Conservation (phyloP, 1,140 invertebrate species). For the Trigoniulus corallinus region DNA sequence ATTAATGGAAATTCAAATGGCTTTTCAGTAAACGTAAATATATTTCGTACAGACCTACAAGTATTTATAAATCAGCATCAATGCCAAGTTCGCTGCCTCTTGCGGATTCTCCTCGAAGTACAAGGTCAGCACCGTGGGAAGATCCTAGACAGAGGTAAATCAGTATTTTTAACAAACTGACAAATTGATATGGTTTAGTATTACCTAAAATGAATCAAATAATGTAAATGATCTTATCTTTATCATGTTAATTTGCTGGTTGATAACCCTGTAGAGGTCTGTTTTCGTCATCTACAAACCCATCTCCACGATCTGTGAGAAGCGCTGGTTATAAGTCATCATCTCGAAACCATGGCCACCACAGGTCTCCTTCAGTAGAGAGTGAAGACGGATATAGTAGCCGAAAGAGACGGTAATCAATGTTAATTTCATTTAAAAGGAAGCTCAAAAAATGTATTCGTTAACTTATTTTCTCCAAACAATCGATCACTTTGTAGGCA, state of each 20-base stretch:
- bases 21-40: background rate
- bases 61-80: slow-evolving; percentile 16
- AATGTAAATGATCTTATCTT: background rate
- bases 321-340: slow-evolving; percentile 13
- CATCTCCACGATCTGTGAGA: slow-evolving; percentile 34
- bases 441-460: background rate
- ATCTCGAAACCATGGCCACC: background rate
- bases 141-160: slow-evolving; percentile 13
- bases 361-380: slow-evolving; percentile 12
- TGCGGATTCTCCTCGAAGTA: slow-evolving; percentile 55
- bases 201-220: too few relatives aligned
- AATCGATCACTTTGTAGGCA: slow-evolving; percentile 27
- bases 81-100: slow-evolving; percentile 18
- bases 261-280: slow-evolving; percentile 20
- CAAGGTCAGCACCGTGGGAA: slow-evolving; percentile 61
- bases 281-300: slow-evolving; percentile 18
- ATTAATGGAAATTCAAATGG: slow-evolving; percentile 8
- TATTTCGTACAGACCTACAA: slow-evolving; percentile 11
- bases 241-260: background rate
- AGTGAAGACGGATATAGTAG: slow-evolving; percentile 15
- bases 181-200: too few relatives aligned
- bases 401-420: slow-evolving; percentile 16
- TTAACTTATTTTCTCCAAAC: slow-evolving; percentile 10
- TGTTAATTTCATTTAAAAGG: slow-evolving; percentile 2
- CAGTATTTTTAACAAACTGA: background rate